Evolutionary conservation across 2,797 vertebrate species (phyloP).

Genomic region (Myotis findleyi): DNA sequence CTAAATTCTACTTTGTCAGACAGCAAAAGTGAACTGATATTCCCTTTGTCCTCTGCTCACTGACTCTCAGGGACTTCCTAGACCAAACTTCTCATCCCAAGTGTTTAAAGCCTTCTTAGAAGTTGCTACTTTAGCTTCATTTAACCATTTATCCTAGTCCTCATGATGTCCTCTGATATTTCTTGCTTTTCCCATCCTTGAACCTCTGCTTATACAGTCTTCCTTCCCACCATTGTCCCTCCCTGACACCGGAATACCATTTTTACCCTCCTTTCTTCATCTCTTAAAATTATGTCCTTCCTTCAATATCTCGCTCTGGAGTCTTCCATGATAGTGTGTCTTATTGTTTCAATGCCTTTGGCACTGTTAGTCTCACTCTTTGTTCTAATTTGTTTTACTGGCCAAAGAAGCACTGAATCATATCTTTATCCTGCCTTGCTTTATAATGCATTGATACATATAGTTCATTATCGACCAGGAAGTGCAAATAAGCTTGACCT

Average conservation of each 20-base stretch:
- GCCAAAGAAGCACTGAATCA: neutral
- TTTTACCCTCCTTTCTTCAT: neutral
- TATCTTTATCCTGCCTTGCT: neutral
- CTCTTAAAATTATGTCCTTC: neutral
- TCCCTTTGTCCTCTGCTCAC: neutral
- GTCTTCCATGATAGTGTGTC: neutral
- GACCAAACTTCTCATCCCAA: neutral
- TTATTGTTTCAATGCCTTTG: neutral
- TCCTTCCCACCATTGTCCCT: neutral
- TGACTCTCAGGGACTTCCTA: neutral
- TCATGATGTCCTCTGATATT: neutral
- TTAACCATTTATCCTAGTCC: neutral
- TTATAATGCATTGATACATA: neutral
- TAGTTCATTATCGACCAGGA: neutral
- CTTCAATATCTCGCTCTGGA: neutral
- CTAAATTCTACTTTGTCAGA: slow-evolving; percentile 34
- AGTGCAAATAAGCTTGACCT: neutral
- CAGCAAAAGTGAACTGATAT: neutral
- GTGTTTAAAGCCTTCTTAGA: neutral
- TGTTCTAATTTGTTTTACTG: neutral
- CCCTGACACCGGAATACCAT: neutral
- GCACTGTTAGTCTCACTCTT: neutral
- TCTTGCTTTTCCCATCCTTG: neutral
- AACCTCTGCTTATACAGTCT: neutral
- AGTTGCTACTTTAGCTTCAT: neutral